Base-by-base conservation (phyloP, 2,113 vertebrate species). In the Hylia prasina region DNA sequence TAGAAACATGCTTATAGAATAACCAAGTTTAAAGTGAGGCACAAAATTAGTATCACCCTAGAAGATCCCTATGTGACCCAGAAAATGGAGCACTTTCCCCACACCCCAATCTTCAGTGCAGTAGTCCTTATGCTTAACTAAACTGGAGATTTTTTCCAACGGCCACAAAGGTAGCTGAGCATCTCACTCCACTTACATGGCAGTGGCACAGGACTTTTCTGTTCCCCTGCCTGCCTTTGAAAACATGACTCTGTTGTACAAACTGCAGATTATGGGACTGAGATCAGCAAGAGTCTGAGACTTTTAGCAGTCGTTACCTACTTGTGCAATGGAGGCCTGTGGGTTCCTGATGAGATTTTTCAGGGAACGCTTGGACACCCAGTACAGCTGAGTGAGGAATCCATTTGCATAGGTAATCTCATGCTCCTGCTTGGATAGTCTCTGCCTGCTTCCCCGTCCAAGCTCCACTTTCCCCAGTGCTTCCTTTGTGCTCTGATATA, bases 281-380 rank as follows among this genome's bases (percentile, higher is more conserved):
- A 66, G 53, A 69, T 15, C 42, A 82, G 51, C 25, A 48, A 23
- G 19, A 73, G 6, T 40, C 30, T 35, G 9, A 58, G 51, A 60
- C 44, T 65, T 84, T 17, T 7, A 56, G 64, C 37, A 63, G 0
- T 9, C 39, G 61, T 76, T 70, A 90, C 97, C 48, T 92, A 98
- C 97, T 73, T 98, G 97, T 70, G 97, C 97, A 94, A 97, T 2
- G 8, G 97, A 97, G 13, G 97, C 96, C 71, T 98, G 97, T 12
- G 97, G 97, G 72, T 94, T 98, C 84, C 97, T 87, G 61, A 97
- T 90, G 70, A 97, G 97, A 80, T 98, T 98, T 91, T 96, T 97
- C 79, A 96, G 39, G 23, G 97, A 97, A 53, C 97, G 97, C 47
- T 96, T 95, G n/a, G 96, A 97, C 37, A 98, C 94, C 97, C 97